Evolutionary conservation across 2,888 invertebrate species (phyloP).

Genomic region (Tethea ocularis): DNA sequence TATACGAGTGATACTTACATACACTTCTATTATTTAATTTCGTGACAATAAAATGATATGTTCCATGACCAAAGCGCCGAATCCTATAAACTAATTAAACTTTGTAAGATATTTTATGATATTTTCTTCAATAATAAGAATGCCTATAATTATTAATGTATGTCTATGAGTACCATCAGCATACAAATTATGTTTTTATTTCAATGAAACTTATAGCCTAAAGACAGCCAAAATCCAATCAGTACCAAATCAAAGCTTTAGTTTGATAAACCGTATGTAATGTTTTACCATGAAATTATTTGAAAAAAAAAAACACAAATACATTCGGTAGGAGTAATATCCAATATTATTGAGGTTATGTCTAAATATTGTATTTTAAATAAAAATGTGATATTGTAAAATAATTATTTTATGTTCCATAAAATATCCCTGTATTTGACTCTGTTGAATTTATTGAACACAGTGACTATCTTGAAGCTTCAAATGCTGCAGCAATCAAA

Average conservation of each 20-base stretch:
- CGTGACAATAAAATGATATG: constrained; percentile 64
- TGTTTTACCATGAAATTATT: not conserved
- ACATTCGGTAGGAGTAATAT: not conserved
- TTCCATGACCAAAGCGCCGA: constrained; percentile 61
- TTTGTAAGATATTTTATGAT: constrained; percentile 48
- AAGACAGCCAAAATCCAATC: constrained; percentile 74
- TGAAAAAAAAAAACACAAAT: not conserved
- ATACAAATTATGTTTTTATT: constrained; percentile 50
- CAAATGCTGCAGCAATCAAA: constrained; percentile 46
- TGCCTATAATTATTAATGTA: constrained; percentile 40
- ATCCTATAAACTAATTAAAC: constrained; percentile 58
- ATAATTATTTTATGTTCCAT: constrained; percentile 64
- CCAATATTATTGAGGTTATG: constrained; percentile 19
- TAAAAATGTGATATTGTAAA: constrained; percentile 56
- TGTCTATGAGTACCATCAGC: constrained; percentile 61
- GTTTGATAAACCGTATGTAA: constrained; percentile 10
- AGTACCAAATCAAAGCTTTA: constrained; percentile 82
- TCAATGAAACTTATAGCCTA: constrained; percentile 57
- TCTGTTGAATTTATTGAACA: constrained; percentile 81
- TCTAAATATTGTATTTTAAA: constrained; percentile 43
- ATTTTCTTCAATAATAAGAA: constrained; percentile 40
- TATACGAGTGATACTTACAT: not conserved
- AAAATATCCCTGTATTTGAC: constrained; percentile 83
- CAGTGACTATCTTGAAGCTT: constrained; percentile 61
- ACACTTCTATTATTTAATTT: constrained; percentile 15